Percentiles rank a stretch among this genome's conserved stretches.
phyloP scores from a whole-genome alignment of 2,888 invertebrate genomes.

The Lutraria lutraria region DNA sequence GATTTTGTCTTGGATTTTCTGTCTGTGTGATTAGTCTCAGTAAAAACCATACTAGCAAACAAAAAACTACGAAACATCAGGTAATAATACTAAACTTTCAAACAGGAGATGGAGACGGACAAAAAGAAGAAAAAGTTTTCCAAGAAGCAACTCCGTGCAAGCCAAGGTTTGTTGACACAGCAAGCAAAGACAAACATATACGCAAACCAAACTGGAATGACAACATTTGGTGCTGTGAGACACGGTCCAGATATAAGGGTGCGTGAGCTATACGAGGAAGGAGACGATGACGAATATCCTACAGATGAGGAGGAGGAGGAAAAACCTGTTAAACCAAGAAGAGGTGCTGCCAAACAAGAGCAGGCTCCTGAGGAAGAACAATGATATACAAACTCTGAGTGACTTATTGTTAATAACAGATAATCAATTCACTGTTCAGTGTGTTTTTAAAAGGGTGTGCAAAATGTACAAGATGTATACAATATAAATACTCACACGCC shows the following conservation, averaged over 20 bases:
- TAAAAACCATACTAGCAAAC: not conserved
- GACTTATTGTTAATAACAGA: not conserved
- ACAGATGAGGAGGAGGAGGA: slow-evolving; percentile 40
- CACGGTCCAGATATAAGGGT: slow-evolving; percentile 54
- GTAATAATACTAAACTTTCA: slow-evolving; percentile 32
- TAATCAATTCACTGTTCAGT: not conserved
- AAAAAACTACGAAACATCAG: not conserved
- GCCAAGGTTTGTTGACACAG: slow-evolving; percentile 50
- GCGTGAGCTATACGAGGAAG: slow-evolving; percentile 43
- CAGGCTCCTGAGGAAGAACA: not conserved
- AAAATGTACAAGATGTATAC: no score
- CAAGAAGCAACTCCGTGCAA: slow-evolving; percentile 47
- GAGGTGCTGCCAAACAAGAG: not conserved
- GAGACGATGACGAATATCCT: slow-evolving; percentile 29
- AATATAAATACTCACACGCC: no score
- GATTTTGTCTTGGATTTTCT: not conserved
- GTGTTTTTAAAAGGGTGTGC: not conserved
- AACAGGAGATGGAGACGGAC: slow-evolving; percentile 59
- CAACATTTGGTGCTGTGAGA: slow-evolving; percentile 48
- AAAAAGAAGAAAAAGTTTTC: slow-evolving; percentile 47
- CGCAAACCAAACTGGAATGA: slow-evolving; percentile 46
- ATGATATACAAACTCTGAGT: not conserved
- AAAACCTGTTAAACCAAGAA: not conserved
- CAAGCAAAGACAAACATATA: slow-evolving; percentile 53
- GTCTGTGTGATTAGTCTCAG: not conserved